phyloP scores from a whole-genome alignment of 2,113 vertebrate species.

The Hirundichthys speculiger region DNA sequence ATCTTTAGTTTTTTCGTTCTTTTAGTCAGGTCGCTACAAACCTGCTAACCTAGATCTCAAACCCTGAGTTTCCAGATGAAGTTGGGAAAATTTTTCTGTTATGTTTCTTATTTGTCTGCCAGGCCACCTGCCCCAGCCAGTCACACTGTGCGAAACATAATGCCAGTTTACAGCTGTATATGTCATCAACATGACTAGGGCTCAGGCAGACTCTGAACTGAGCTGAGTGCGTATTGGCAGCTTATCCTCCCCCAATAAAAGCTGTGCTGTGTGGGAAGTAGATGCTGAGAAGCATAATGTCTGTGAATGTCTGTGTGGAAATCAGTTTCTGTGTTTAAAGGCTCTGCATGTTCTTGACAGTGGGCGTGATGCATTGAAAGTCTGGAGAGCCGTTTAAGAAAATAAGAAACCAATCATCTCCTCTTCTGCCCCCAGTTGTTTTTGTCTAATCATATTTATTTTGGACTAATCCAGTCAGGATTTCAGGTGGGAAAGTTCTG shows the following conservation, averaged over 20 bases:
- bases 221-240: conserved; percentile 2
- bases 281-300: conserved; percentile 8
- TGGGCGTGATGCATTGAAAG: conserved; percentile 17
- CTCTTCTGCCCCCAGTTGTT: conserved; percentile 28
- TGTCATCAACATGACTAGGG: conserved; percentile 46
- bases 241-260: conserved; percentile 9
- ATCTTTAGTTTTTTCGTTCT: background rate
- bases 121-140: conserved; percentile 59
- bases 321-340: conserved; percentile 5
- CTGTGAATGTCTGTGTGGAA: conserved; percentile 8
- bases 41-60: background rate
- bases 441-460: conserved; percentile 35
- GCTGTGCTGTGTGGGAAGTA: conserved; percentile 23
- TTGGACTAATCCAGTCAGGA: conserved; percentile 29
- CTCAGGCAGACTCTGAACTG: conserved; percentile 18
- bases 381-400: conserved; percentile 2
- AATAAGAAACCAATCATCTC: conserved; percentile 43
- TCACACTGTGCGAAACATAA: conserved; percentile 66
- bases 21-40: background rate
- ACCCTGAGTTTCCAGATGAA: conserved; percentile 9
- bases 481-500: conserved; percentile 27
- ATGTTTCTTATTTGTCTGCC: conserved; percentile 38
- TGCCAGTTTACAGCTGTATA: conserved; percentile 59
- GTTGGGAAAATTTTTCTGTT: conserved; percentile 28
- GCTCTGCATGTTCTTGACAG: background rate